Percentiles rank a stretch among this genome's conserved stretches.
Evolutionary conservation across 2,113 vertebrate species (phyloP).

Genomic region (Tachysurus vachellii): DNA sequence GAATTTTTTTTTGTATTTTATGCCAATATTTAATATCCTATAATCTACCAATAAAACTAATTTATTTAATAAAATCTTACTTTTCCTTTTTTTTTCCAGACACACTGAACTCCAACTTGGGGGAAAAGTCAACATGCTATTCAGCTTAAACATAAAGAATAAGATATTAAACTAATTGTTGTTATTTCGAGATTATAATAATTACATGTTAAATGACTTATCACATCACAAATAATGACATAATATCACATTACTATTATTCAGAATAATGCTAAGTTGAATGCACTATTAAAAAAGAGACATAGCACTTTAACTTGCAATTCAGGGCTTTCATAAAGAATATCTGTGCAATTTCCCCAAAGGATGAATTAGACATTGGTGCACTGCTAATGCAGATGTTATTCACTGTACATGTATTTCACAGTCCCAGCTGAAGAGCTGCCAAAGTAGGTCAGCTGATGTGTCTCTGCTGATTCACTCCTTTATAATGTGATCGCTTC

Average conservation of each 20-base stretch:
- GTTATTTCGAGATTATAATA: background rate
- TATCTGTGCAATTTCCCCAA: background rate
- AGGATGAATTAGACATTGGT: background rate
- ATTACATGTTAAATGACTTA: no score
- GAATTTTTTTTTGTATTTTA: background rate
- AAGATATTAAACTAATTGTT: background rate
- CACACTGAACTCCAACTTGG: no score
- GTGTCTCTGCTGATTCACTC: conserved; percentile 34
- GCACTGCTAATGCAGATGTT: background rate
- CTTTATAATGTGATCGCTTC: conserved; percentile 19
- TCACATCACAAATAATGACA: background rate
- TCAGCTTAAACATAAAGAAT: background rate
- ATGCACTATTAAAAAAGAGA: background rate
- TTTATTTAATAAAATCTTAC: no score
- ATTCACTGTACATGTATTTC: background rate
- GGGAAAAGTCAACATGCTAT: no score
- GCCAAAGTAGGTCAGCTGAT: background rate
- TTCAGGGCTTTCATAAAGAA: background rate
- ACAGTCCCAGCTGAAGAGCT: background rate
- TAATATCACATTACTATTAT: background rate
- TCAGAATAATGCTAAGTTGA: background rate
- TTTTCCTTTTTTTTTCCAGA: no score
- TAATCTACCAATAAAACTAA: no score
- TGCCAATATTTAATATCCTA: no score
- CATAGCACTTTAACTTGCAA: background rate